Evolutionary conservation across 2,797 vertebrate species (phyloP), one percentile per base, ranked within the genome.

Genomic region (Discoglossus pictus): DNA sequence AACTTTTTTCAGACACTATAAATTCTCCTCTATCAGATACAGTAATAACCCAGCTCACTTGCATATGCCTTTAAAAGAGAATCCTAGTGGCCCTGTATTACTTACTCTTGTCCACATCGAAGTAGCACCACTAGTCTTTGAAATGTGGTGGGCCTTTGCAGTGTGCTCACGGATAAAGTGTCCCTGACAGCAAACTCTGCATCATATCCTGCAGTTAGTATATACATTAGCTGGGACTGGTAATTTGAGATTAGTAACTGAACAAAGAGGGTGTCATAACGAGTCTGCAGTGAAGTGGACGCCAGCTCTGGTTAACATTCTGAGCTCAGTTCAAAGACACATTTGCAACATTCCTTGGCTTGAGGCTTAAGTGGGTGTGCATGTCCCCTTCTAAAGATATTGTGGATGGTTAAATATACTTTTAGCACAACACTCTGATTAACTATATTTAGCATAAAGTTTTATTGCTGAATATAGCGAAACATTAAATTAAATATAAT

Each of bases 401-500:
- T 12, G 21, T 12, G 23, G 31, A n/a, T 10, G 10, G 16, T 4
- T 20, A 18, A 42, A 7, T 52, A 40, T 34, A 16, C 40, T 53
- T 20, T 42, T 25, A 18, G 15, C 1, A 11, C 6, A 6, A 12
- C 52, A 48, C 52, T 36, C 61, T 39, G 47, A 63, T 63, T 52
- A 63, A 43, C 17, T 43, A 15, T 18, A 12, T 43, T 40, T 23
- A 35, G 42, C 61, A 52, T 63, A 52, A 63, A 3, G 35, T 24
- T 47, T 66, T 38, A 66, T 48, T 13, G 52, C 63, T 47, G 51
- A 66, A 43, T 17, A 56, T 18, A 39, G 34, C 31, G 52, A 47
- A 56, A 56, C 16, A 47, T 47, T 58, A 48, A 66, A 66, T 66
- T 58, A 47, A 58, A 66, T 48, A 20, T 48, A 66, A 66, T 58